These are phyloP conservation scores for Unio delphinus DNA, from an alignment of 2,888 invertebrate genomes.

Conservation along the genomic window DNA sequence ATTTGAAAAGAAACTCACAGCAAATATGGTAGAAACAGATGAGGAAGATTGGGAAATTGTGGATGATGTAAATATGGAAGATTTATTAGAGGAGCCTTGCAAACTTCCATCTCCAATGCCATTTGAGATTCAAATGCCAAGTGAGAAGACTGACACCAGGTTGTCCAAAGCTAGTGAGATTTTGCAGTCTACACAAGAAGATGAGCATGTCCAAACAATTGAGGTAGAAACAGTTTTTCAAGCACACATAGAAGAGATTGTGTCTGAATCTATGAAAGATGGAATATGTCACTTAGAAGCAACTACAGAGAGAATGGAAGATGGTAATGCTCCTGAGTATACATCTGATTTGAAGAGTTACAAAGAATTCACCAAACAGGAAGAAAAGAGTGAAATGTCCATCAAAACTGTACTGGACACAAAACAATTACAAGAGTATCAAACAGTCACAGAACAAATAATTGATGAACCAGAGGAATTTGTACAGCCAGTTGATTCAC, in stretches of 20 bases:
- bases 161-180: not conserved
- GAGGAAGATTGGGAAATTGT: slow-evolving; percentile 52
- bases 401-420: no score
- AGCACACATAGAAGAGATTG: not conserved
- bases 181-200: no score
- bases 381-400: no score
- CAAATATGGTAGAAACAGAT: slow-evolving; percentile 9
- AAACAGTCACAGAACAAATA: not conserved
- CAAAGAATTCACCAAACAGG: no score
- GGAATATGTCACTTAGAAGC: no score
- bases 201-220: not conserved
- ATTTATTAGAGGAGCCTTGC: slow-evolving; percentile 26
- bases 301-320: no score
- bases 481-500: slow-evolving; percentile 4
- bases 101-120: slow-evolving; percentile 27
- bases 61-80: slow-evolving; percentile 34
- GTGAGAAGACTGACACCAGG: not conserved
- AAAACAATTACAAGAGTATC: no score
- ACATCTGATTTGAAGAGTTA: no score
- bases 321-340: no score
- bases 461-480: slow-evolving; percentile 3
- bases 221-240: not conserved
- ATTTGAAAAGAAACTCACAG: not conserved
- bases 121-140: no score
- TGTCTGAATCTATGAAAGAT: not conserved